A percentile compares a stretch with the other conserved stretches of the same genome.
Conservation (phyloP, 2,113 vertebrate genomes). For the Gallinago paraguaiae region DNA sequence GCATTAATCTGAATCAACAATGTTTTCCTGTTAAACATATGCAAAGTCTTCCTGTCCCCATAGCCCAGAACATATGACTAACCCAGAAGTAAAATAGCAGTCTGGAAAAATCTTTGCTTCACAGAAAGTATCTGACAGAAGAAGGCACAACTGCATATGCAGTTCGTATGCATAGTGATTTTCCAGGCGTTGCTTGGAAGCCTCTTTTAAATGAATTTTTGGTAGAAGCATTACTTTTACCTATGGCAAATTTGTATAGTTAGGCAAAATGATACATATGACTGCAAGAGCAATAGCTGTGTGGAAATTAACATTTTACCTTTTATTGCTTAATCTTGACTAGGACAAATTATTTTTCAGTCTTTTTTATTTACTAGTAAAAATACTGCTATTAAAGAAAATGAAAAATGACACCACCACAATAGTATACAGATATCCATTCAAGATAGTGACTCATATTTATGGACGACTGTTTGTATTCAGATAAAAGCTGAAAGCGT, state of each 20-base stretch:
- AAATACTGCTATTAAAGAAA: neutral
- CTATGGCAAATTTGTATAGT: neutral
- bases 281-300: neutral
- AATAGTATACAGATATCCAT: neutral
- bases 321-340: neutral
- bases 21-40: neutral
- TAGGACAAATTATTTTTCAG: neutral
- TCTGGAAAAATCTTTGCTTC: neutral
- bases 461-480: neutral
- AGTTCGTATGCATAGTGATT: neutral
- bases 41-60: neutral
- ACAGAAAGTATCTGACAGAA: neutral
- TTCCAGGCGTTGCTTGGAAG: neutral
- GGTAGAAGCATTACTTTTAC: neutral
- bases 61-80: neutral
- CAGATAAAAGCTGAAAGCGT: neutral
- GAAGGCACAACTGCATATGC: neutral
- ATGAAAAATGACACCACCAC: neutral
- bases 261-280: neutral
- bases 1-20: neutral
- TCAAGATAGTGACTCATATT: neutral
- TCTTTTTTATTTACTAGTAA: neutral
- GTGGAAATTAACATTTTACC: neutral
- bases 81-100: neutral
- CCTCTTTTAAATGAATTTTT: neutral